Evolutionary conservation across 2,888 invertebrate genomes (phyloP).

Genomic region (Leptodirus hochenwartii): DNA sequence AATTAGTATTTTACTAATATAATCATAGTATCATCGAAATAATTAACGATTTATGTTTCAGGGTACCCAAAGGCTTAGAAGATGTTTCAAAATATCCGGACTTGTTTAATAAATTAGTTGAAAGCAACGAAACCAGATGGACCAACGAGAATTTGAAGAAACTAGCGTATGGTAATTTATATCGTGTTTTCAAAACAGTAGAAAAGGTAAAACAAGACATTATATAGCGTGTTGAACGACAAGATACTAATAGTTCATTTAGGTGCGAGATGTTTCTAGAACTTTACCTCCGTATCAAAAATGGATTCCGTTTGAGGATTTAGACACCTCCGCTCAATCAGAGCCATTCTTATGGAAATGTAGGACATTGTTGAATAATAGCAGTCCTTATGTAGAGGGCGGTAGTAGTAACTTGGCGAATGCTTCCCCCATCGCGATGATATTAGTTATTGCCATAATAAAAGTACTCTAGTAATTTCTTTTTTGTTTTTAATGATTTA

Average conservation of each 20-base stretch:
- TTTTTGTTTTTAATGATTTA: no score
- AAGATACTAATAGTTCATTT: slow-evolving; percentile 2
- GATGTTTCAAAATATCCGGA: slow-evolving; percentile 54
- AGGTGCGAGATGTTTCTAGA: slow-evolving; percentile 11
- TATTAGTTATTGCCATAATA: no score
- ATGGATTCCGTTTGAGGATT: slow-evolving; percentile 13
- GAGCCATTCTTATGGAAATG: slow-evolving; percentile 7
- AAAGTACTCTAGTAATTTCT: no score
- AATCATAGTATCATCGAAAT: neutral
- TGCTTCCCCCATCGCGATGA: no score
- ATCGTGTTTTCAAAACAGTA: slow-evolving; percentile 27
- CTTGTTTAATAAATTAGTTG: slow-evolving; percentile 31
- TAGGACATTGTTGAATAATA: slow-evolving; percentile 6
- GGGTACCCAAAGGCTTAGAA: slow-evolving; percentile 46
- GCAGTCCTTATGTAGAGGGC: no score
- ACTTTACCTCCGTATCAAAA: slow-evolving; percentile 11
- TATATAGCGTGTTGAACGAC: no score
- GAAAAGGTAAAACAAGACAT: slow-evolving; percentile 20
- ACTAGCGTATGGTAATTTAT: slow-evolving; percentile 29
- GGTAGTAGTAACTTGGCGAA: no score
- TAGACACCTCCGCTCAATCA: slow-evolving; percentile 7
- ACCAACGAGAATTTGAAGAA: slow-evolving; percentile 27
- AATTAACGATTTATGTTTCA: slow-evolving; percentile 18
- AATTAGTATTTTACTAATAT: no score
- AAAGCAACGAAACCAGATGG: slow-evolving; percentile 21